Evolutionary conservation across 2,888 invertebrate genomes (phyloP).

Genomic region (Hylaea fasciaria): DNA sequence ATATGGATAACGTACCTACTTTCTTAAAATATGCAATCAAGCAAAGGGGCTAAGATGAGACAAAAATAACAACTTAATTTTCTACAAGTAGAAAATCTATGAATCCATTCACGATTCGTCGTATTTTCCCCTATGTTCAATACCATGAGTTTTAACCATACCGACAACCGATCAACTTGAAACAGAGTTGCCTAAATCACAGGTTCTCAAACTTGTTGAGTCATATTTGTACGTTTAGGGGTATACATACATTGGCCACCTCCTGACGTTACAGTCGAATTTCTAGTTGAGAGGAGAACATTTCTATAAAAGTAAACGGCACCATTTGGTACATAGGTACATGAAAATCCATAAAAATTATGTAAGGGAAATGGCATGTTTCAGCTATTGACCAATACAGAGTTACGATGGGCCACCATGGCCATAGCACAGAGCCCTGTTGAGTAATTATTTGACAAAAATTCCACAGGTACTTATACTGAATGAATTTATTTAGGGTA

Average conservation of each 20-base stretch:
- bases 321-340: too few relatives aligned
- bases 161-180: constrained; percentile 21
- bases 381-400: too few relatives aligned
- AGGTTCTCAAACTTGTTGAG: constrained; percentile 10
- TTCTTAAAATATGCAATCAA: too few relatives aligned
- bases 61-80: constrained; percentile 13
- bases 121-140: constrained; percentile 16
- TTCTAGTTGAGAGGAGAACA: neutral
- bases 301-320: too few relatives aligned
- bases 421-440: too few relatives aligned
- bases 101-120: neutral
- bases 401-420: too few relatives aligned
- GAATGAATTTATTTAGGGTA: too few relatives aligned
- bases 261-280: constrained; percentile 8
- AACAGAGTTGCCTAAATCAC: constrained; percentile 18
- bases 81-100: constrained; percentile 18
- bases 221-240: neutral
- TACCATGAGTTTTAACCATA: constrained; percentile 20
- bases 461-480: too few relatives aligned
- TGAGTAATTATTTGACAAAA: too few relatives aligned
- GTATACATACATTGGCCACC: constrained; percentile 3
- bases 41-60: neutral
- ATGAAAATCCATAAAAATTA: too few relatives aligned
- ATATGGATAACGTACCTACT: too few relatives aligned
- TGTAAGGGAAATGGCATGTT: too few relatives aligned